A percentile compares a stretch with the other conserved stretches of the same genome.
These are phyloP conservation scores for Gerris lacustris DNA, from an alignment of 2,888 invertebrate genomes.

Conservation along the genomic window DNA sequence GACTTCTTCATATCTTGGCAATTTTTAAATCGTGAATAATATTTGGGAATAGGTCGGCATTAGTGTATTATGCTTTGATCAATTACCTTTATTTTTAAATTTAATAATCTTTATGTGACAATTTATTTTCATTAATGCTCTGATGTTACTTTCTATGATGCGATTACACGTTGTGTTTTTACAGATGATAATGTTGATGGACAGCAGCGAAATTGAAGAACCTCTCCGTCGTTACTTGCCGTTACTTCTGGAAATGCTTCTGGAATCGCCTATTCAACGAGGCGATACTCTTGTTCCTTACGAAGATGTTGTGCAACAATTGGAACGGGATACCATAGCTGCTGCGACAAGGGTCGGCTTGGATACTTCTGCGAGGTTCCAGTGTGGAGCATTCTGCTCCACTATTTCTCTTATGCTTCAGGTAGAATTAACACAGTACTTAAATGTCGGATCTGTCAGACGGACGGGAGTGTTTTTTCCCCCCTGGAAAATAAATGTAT, in stretches of 20 bases:
- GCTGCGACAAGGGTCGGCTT: constrained; percentile 53
- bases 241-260: constrained; percentile 57
- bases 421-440: constrained; percentile 37
- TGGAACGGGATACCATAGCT: constrained; percentile 61
- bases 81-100: no score
- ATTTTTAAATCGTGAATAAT: no score
- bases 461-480: no score
- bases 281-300: constrained; percentile 47
- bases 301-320: constrained; percentile 62
- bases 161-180: constrained; percentile 31
- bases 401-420: constrained; percentile 53
- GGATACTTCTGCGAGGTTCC: constrained; percentile 46
- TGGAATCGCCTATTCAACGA: constrained; percentile 60
- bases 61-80: no score
- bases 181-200: constrained; percentile 60
- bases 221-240: constrained; percentile 59
- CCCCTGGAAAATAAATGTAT: no score
- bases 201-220: constrained; percentile 49
- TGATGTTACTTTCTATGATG: no score
- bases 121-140: no score
- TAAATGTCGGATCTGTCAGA: no score
- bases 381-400: constrained; percentile 59
- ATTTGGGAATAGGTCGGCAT: no score
- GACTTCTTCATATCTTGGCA: background rate
- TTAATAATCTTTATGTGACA: no score